phyloP scores from a whole-genome alignment of 2,888 invertebrate genomes.

The Capitulum mitella region DNA sequence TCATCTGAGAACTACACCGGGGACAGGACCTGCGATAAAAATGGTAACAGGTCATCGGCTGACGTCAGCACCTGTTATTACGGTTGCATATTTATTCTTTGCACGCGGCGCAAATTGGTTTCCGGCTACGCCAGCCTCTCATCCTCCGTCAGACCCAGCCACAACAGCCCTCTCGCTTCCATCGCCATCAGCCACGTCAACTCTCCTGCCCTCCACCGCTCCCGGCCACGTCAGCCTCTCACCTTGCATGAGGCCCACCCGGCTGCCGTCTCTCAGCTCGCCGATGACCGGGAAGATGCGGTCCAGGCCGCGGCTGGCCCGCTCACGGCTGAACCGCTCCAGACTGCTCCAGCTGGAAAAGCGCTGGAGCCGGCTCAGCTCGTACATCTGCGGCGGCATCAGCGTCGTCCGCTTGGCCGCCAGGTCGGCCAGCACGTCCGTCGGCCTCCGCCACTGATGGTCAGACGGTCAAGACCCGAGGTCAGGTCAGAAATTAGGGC shows the following conservation, averaged over 20 bases:
- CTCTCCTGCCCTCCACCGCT: background rate
- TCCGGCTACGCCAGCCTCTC: too few relatives aligned
- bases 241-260: background rate
- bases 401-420: background rate
- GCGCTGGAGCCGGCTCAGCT: constrained; percentile 11
- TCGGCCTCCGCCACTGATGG: constrained; percentile 17
- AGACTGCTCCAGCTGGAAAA: background rate
- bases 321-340: constrained; percentile 8
- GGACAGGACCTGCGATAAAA: too few relatives aligned
- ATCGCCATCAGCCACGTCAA: background rate
- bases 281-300: constrained; percentile 18
- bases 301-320: background rate
- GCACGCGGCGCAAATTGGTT: too few relatives aligned
- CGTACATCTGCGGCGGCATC: constrained; percentile 28
- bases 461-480: background rate
- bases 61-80: too few relatives aligned
- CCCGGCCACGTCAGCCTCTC: background rate
- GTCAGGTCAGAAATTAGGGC: too few relatives aligned
- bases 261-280: background rate
- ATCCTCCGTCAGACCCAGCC: background rate
- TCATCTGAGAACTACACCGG: too few relatives aligned
- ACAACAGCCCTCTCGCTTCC: background rate
- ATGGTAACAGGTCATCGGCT: too few relatives aligned
- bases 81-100: too few relatives aligned
- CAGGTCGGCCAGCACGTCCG: background rate